Base-by-base conservation (phyloP, 2,888 invertebrate species). In the Ormyrus labotus region DNA sequence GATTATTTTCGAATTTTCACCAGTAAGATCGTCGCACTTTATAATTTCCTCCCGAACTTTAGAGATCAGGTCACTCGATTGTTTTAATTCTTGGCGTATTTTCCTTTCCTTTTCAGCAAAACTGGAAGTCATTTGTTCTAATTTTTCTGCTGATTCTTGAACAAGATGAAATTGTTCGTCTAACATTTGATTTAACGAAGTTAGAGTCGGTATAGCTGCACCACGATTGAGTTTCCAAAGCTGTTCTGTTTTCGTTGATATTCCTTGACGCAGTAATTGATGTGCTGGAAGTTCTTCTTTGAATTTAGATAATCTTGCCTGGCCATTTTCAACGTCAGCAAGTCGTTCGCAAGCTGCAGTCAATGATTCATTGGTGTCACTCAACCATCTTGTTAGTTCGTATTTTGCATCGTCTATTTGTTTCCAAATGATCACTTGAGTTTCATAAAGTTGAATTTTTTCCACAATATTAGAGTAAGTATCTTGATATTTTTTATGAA, bases 381-480 rank as follows among this genome's bases (percentile, higher is more conserved):
- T 94, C 6, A 98, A 89, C 98, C 98, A 98, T 45, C 94, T 93
- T 0, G 95, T 91, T 4, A 98, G 92, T 88, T 96, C 96, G 83
- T 95, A 95, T 88, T 96, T 96, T 0, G 95, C 94, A 80, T 96
- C 96, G 85, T 97, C 96, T 55, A 98, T 95, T 89, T 98, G 97
- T 86, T 96, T 95, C 97, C 98, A 98, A 73, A 98, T 95, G n/a
- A 96, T 95, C 0, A 95, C 93, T 90, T 98, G 97, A 0, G 96
- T 96, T 91, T 98, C 98, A 70, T 96, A 93, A 74, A 94, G 94
- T 89, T 97, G 96, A 45, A 95, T 94, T 84, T 94, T 93, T 84
- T 95, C 95, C 6, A 95, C 93, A 5, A 96, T 93, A 68, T 93
- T 93, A 82, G 96, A 95, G 85, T 95, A 94, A 0, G 93, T 92